Base-by-base conservation (phyloP, 2,888 invertebrate species). In the Amitus sp. region DNA sequence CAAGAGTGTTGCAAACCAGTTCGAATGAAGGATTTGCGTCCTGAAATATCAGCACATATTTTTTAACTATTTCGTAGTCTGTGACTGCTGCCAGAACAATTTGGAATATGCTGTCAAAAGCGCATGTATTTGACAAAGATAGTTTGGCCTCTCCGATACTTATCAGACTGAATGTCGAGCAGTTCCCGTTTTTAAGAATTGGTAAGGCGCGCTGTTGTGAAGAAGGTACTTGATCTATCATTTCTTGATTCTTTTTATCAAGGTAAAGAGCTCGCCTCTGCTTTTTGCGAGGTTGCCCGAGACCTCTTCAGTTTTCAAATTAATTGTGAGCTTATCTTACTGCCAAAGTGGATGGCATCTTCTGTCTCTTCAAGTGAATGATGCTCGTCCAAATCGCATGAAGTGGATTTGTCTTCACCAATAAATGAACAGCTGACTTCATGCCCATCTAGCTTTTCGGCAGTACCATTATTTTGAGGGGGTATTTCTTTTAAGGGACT, bases 41-140 rank as follows among this genome's bases (percentile, higher is more conserved):
- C 17, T 13, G 23, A 5, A 13, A 0, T 19, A 27, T 2, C n/a
- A 2, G n/a, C 2, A 34, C 18, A 12, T 33, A 33, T 40, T 39
- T 15, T 20, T 13, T n/a, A 10, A 55, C 9, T 17, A 10, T 18
- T 43, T 55, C 48, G 4, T 30, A 28, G 18, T 55, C 55, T 3
- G 40, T 23, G 15, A 30, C 15, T 42, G 28, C 48, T 15, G 47
- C 47, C 40, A 55, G 30, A 28, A 55, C 9, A 27, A 55, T 47
- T 19, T 55, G 55, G 7, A 40, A 55, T 6, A 55, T 27, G 18
- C 55, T 49, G 30, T 55, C 55, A 9, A 50, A 37, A 7, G 50
- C 43, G n/a, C 50, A 57, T 12, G 56, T 57, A 10, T 45, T 45
- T 5, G 20, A 10, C 33, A 57, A 17, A 30, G 46, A 50, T 4